Evolutionary conservation across 2,113 vertebrate genomes (phyloP).

Genomic region (Ciconia stormi): DNA sequence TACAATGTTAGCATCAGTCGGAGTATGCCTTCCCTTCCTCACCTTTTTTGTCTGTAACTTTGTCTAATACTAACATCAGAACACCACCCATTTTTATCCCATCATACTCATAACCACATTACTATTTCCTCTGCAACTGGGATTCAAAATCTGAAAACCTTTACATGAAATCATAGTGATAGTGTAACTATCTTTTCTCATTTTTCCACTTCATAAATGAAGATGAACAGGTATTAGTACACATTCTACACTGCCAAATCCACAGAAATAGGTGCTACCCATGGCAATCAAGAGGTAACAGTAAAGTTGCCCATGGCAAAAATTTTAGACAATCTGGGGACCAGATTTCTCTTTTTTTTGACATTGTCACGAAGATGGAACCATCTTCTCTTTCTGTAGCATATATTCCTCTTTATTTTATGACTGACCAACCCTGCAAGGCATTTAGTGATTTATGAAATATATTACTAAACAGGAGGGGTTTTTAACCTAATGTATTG

Average conservation of each 20-base stretch:
- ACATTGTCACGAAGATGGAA: not conserved
- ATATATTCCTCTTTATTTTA: not conserved
- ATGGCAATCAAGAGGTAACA: not conserved
- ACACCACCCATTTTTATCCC: not conserved
- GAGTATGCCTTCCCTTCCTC: not conserved
- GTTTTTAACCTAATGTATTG: not conserved
- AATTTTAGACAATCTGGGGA: not conserved
- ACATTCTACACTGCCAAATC: not conserved
- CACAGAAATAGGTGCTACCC: not conserved
- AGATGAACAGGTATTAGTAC: not conserved
- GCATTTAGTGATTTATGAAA: not conserved
- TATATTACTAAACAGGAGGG: not conserved
- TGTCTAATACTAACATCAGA: not conserved
- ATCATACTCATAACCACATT: not conserved
- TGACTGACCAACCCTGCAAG: not conserved
- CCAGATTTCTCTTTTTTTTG: not conserved
- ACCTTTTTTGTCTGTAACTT: not conserved
- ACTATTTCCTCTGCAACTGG: not conserved
- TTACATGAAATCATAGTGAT: not conserved
- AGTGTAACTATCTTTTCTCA: not conserved
- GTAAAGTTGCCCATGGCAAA: not conserved
- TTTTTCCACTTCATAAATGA: not conserved
- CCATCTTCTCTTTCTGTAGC: not conserved
- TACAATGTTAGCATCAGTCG: not conserved
- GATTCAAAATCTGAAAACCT: not conserved